These are phyloP conservation scores for Lophotis ruficrista DNA, from an alignment of 2,113 vertebrate genomes.

Conservation along the genomic window DNA sequence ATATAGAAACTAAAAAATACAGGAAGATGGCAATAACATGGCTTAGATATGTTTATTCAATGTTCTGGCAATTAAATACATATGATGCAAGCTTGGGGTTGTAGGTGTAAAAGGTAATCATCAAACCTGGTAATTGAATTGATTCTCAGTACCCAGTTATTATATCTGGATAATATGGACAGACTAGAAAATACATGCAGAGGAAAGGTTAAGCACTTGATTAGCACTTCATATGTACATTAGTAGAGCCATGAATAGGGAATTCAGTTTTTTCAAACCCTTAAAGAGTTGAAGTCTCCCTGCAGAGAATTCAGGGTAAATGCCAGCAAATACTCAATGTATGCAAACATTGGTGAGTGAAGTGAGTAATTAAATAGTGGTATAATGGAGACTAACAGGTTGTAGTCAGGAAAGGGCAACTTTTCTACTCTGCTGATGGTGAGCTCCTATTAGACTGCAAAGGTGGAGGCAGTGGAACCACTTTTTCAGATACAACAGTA, in stretches of 20 bases:
- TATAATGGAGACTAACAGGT: neutral
- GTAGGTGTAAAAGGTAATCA: neutral
- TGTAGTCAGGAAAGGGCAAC: neutral
- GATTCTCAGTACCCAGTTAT: neutral
- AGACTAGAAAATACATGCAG: neutral
- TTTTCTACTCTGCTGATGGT: neutral
- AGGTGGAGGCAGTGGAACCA: neutral
- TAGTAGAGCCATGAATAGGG: neutral
- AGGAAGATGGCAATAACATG: neutral
- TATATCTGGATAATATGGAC: neutral
- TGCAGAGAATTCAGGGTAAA: neutral
- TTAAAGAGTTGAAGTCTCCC: neutral
- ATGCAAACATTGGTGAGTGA: neutral
- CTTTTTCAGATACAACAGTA: neutral
- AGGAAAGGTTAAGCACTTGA: neutral
- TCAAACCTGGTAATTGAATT: neutral
- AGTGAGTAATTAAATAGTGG: neutral
- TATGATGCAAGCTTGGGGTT: neutral
- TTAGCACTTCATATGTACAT: neutral
- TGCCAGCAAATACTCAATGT: neutral
- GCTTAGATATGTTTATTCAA: neutral
- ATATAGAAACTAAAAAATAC: neutral
- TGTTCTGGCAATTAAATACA: neutral
- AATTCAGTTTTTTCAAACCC: neutral
- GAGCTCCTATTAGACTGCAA: neutral